A percentile compares a stretch with the other conserved stretches of the same genome.
These are phyloP conservation scores for Hippopotamyrus pictus DNA, from an alignment of 2,797 vertebrate genomes.

Conservation along the genomic window DNA sequence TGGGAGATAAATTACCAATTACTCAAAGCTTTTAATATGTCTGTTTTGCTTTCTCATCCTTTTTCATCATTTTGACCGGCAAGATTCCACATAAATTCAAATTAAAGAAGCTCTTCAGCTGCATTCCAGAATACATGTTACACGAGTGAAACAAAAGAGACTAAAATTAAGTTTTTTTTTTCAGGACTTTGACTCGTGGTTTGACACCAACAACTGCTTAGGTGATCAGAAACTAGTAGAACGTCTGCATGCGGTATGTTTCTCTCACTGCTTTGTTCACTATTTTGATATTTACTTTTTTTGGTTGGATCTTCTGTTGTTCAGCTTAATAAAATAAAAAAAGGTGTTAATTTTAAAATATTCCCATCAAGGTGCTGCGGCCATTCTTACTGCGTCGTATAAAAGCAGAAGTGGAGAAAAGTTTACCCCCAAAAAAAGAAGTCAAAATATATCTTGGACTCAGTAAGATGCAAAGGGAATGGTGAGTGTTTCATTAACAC, in stretches of 20 bases:
- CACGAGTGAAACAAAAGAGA: not conserved
- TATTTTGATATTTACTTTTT: not conserved
- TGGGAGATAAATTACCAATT: not conserved
- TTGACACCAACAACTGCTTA: constrained; percentile 82
- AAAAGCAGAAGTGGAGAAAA: constrained; percentile 96
- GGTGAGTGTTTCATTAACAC: constrained; percentile 59
- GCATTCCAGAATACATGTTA: not conserved
- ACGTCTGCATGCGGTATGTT: constrained; percentile 77
- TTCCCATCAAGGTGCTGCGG: constrained; percentile 72
- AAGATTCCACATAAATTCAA: not conserved
- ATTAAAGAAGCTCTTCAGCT: not conserved
- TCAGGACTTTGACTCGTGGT: constrained; percentile 85
- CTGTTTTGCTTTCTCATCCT: not conserved
- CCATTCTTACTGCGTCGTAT: constrained; percentile 95
- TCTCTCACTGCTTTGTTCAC: not conserved
- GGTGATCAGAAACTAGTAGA: constrained; percentile 83
- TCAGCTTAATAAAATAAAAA: not conserved
- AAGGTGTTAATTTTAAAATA: not conserved
- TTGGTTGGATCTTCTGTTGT: not conserved
- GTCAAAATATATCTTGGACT: constrained; percentile 97
- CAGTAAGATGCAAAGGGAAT: constrained; percentile 98
- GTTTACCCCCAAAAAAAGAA: constrained; percentile 92
- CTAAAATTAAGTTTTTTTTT: constrained; percentile 31
- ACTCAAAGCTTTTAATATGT: not conserved
- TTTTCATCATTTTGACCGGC: not conserved